Evolutionary conservation across 2,797 vertebrate genomes (phyloP), one percentile per base, ranked within the genome.

Genomic region (Esox masquinongy): DNA sequence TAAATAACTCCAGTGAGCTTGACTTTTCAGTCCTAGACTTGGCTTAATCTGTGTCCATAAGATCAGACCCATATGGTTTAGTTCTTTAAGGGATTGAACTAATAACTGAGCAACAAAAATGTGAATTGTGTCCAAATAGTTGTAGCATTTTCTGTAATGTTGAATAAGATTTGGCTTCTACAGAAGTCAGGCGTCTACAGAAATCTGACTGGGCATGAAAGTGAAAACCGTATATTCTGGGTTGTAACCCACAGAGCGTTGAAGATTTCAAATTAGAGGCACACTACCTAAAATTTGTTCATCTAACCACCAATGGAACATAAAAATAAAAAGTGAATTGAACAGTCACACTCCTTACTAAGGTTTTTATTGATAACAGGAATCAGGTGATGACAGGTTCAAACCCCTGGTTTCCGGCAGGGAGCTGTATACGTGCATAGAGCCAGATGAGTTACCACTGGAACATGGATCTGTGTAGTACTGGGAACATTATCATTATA

Each of bases 151-250:
- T 8, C 7, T 39, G 36, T 39, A 39, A 39, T 39, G 36, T 39
- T 39, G 36, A 39, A 39, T 39, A 39, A 39, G 36, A 39, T 9
- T 64, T 64, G 61, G 11, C 61, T 64, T 64, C 61, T 29, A 64
- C 14, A 31, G 61, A 64, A 64, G 26, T 39, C 36, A 39, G 36
- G 5, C 2, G 36, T 39, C 36, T 8, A 39, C 4, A 8, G 26
- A 64, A 64, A 31, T 64, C 1, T 64, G 61, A 64, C 61, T 29
- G 61, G 59, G 9, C 61, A 64, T 64, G 61, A 64, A 26, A 63
- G 61, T 63, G 22, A 24, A 26, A 63, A 64, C 0, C 26, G 9
- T 4, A 39, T 39, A 39, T 39, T 39, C 36, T 39, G 36, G 29
- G 29, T 31, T 31, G 29, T 31, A 31, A 31, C 3, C 29, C 29